Evolutionary conservation across 2,113 vertebrate species (phyloP), one percentile per base, ranked within the genome.

Genomic region (Mastomys coucha): DNA sequence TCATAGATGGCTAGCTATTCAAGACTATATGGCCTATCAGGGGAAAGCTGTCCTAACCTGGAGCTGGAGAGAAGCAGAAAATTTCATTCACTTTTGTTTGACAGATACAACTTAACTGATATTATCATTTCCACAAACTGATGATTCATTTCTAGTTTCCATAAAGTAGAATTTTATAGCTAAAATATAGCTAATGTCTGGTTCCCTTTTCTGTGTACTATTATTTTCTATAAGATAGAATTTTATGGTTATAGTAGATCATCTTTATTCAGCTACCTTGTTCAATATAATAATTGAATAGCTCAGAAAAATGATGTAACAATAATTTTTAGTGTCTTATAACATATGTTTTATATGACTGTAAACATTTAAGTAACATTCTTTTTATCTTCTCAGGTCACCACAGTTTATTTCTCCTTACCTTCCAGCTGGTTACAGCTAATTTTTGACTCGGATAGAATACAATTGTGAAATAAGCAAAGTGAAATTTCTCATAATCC

Each of bases 131-230:
- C 75, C 70, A 49, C 2, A 95, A 42, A 56, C 58, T 63, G n/a
- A 39, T 3, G 14, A 65, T 22, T 70, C 82, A 36, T 49, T 91
- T 56, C 16, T 67, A 33, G 42, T 80, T 94, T 82, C 11, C 93
- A 88, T 60, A 91, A 81, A 95, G 49, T 9, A 78, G 16, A 96
- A 93, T 84, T 96, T 97, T 90, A 88, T 91, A 81, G 78, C 89
- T 84, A 93, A 22, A 36, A 51, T 70, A 51, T 45, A 84, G 75
- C 24, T 33, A n/a, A 70, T 36, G 65, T 42, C 84, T 69, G 45
- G 31, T 70, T 63, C 3, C 39, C 17, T 87, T 70, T 45, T n/a
- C 28, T 63, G 16, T 51, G 82, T 28, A 42, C 60, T 96, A 70
- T 31, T 86, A 69, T 88, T 86, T 94, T 87, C 9, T 94, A 90